Base-by-base conservation (phyloP, 2,888 invertebrate species). In the Drosophila helvetica region DNA sequence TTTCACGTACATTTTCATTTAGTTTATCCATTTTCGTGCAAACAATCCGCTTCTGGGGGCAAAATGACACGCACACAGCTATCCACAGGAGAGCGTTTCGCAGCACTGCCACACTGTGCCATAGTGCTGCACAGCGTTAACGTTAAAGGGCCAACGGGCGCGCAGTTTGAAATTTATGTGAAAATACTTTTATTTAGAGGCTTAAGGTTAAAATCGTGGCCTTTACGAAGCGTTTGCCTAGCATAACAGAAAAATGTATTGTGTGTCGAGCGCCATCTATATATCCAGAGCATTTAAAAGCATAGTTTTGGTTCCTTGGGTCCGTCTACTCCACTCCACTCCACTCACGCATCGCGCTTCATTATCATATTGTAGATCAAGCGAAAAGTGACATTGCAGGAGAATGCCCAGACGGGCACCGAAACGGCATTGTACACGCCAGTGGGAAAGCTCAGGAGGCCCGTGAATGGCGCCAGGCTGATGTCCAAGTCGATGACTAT, bases 371-470 rank as follows among this genome's bases (percentile, higher is more conserved):
- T 72, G 10, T 89, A 83, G 15, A 91, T 59, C 48, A 89, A 75
- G 64, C 91, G 89, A 64, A 92, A 91, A 4, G 92, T 91, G 47
- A 92, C 90, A 78, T 93, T 92, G 81, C 93, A 93, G 12, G 93
- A 92, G 64, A 93, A 89, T 1, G 93, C 91, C 93, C 93, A 93
- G 68, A 93, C 92, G 58, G 93, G 93, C 60, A 93, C 92, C 0
- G 93, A 93, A 47, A 93, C 91, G 2, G 92, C 91, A 82, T 93
- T 93, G 1, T 83, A 78, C n/a, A 91, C 78, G 9, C 92, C 92
- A 56, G 93, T 93, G 12, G 93, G 93, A 88, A 93, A 93, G 2
- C 92, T 92, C 19, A 93, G 91, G 6, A 93, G 66, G 5, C 90
- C 90, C n/a, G 89, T 90, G 66, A 93, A 92, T 4, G 93, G 93